These are phyloP conservation scores for Corythornis vintsioides DNA, from an alignment of 2,113 vertebrate species.

Conservation along the genomic window DNA sequence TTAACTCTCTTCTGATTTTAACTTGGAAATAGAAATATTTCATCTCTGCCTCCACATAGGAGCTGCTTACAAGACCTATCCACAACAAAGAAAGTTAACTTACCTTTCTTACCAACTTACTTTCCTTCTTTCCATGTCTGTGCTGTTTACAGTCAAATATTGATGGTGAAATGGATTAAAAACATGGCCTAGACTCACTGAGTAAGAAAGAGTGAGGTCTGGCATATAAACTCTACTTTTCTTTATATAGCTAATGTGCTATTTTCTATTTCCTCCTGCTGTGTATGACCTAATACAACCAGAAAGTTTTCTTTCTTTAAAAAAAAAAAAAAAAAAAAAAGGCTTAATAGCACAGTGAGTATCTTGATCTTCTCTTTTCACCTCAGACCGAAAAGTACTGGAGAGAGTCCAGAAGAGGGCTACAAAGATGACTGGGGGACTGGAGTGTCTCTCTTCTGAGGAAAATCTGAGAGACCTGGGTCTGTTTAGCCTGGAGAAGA, in stretches of 20 bases:
- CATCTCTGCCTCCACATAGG: not conserved
- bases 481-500: no score
- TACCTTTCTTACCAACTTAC: not conserved
- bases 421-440: no score
- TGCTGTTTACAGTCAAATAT: not conserved
- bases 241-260: not conserved
- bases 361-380: no score
- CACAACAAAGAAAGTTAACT: not conserved
- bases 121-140: not conserved
- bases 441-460: no score
- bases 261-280: not conserved
- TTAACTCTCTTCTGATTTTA: not conserved
- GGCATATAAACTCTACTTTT: not conserved
- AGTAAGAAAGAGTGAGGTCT: not conserved
- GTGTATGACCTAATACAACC: not conserved
- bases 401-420: no score
- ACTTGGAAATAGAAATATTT: not conserved
- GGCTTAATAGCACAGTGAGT: not conserved
- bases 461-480: no score
- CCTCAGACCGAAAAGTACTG: no score
- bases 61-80: not conserved
- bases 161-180: not conserved
- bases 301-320: not conserved
- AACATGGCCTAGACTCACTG: not conserved
- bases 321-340: not conserved